Percentiles rank a stretch among this genome's conserved stretches.
Conservation (phyloP, 2,888 invertebrate species). For the Xylophagus ater region DNA sequence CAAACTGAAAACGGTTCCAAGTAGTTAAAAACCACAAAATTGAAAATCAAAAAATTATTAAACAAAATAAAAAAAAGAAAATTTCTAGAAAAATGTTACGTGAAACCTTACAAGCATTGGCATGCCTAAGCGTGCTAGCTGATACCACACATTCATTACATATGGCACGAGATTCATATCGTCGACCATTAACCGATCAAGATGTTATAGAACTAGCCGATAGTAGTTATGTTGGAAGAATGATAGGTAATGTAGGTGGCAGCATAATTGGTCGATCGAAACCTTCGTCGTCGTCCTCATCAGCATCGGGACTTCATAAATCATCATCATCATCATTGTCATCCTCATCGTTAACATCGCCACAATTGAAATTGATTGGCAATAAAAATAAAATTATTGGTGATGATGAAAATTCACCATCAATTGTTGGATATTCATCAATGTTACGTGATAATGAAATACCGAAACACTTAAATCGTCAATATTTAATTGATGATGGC, state of each 20-base stretch:
- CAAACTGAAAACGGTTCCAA: no score
- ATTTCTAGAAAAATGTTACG: conserved; percentile 16
- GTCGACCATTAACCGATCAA: conserved; percentile 15
- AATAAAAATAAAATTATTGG: neutral
- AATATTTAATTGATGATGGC: neutral
- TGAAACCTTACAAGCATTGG: conserved; percentile 17
- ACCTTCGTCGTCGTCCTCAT: neutral
- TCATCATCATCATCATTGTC: conserved; percentile 1
- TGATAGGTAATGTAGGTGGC: neutral
- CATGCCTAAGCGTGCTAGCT: conserved; percentile 17
- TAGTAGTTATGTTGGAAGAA: no score
- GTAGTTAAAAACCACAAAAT: no score
- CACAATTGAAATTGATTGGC: neutral
- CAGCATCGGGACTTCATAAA: neutral
- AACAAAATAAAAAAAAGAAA: conserved; percentile 1
- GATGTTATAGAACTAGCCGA: conserved; percentile 12
- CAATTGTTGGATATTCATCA: neutral
- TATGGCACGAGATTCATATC: conserved; percentile 17
- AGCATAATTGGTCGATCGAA: conserved; percentile 2
- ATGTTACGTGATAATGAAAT: conserved; percentile 6
- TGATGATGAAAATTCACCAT: neutral
- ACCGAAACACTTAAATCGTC: conserved; percentile 6
- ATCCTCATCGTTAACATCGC: neutral
- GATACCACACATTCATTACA: conserved; percentile 16
- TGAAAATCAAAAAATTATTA: conserved; percentile 14